Base-by-base conservation (phyloP, 2,113 vertebrate genomes). In the Ursus arctos region DNA sequence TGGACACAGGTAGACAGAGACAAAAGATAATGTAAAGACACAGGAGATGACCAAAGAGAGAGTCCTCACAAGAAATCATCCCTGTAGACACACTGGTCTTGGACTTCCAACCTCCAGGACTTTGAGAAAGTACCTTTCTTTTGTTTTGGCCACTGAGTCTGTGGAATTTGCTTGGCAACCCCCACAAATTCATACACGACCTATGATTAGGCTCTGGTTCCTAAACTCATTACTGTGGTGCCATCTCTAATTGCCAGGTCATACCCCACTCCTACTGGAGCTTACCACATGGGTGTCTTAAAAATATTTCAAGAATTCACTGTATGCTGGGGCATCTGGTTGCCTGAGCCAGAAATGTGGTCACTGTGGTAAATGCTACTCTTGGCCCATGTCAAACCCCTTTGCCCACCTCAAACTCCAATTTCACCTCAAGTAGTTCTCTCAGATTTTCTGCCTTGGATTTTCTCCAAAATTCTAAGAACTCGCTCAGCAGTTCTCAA, bases 291-390 rank as follows among this genome's bases (percentile, higher is more conserved):
- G 15, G 16, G 49, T 55, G 10, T 63, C 53, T 89, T 84, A 92
- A 69, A 94, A 88, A n/a, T 59, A 88, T 69, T 67, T 83, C 59
- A 79, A 89, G 84, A 97, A 89, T 80, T 86, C 43, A 71, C 14
- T 33, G 4, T 51, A 26, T 16, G 43, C 10, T 1, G 21, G 10
- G 31, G 26, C n/a, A 47, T 71, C 89, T 49, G n/a, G 61, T 77
- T 83, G 31, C 72, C 36, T n/a, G 55, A 79, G 49, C 55, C 63
- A 24, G 53, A 81, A 63, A 65, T 3, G 0, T 3, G 36, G 31
- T 74, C 94, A 19, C 43, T 3, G 3, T n/a, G 10, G 18, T 5
- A 51, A 59, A 63, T 61, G 18, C 16, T 57, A 2, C 31, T 31
- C 21, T 16, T 40, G 6, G 8, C 40, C 26, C 19, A 10, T 24